Base-by-base conservation (phyloP, 2,888 invertebrate genomes). In the Lymantria monacha region DNA sequence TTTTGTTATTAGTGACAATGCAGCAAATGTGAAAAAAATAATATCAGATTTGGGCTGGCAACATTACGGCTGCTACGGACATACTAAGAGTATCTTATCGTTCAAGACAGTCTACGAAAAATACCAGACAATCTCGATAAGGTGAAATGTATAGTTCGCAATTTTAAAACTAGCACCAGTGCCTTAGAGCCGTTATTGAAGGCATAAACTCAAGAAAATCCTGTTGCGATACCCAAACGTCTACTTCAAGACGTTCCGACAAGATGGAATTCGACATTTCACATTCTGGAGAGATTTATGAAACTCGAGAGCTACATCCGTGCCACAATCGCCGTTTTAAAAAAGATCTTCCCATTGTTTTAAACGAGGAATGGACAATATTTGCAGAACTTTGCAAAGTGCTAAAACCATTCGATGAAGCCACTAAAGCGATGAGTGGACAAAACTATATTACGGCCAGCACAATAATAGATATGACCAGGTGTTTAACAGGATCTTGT, bases 351-450 rank as follows among this genome's bases (percentile, higher is more conserved):
- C 45, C 37, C n/a, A n/a, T 45, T 9, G 10, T 45, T 3, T 22
- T 49, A 13, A 12, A 66, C 15, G 61, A 60, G 30, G 64, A 67
- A n/a, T 70, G 68, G 68, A 12, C 22, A 14, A 8, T 65, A 14
- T 40, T 51, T 1, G 30, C 12, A 1, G 49, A 68, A n/a, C 9
- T 69, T 10, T 30, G 22, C 0, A 53, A 49, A 54, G 47, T 65
- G 33, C 55, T 74, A 46, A 54, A 63, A 37, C 69, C 70, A 7
- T 70, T 69, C 31, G 63, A 74, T 12, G 63, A 71, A 15, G 63
- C 53, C 9, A 67, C 67, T 0, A 22, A 46, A 30, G 36, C 59
- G 5, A 61, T 67, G 48, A 71, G 64, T 49, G 68, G 64, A 0
- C 59, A 72, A 52, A 57, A 59, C n/a, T 69, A 66, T 43, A 52